These are phyloP conservation scores for Poeciliopsis presidionis DNA, from an alignment of 2,797 vertebrate species.

Conservation along the genomic window DNA sequence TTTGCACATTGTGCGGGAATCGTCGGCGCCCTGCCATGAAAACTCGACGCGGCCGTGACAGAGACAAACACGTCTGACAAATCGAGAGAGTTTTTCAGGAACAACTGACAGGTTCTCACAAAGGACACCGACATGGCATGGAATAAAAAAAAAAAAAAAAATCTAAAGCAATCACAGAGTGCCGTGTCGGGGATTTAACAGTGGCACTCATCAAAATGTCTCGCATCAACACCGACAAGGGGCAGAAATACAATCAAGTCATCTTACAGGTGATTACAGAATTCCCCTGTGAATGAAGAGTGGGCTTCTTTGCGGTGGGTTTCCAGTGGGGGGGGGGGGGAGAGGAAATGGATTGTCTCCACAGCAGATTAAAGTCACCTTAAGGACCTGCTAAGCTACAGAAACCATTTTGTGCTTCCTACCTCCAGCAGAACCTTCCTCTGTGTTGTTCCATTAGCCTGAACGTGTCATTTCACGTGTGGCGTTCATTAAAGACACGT, in stretches of 20 bases:
- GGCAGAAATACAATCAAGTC: slow-evolving; percentile 14
- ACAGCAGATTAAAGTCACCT: slow-evolving; percentile 59
- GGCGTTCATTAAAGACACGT: slow-evolving; percentile 47
- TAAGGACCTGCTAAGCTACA: slow-evolving; percentile 59
- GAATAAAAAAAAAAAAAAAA: too few relatives aligned
- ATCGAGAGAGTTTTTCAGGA: background rate
- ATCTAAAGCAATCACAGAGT: background rate
- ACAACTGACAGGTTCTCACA: background rate
- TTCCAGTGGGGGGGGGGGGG: slow-evolving; percentile 36
- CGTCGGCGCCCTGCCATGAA: slow-evolving; percentile 5
- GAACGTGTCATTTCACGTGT: slow-evolving; percentile 41
- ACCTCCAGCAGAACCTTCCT: slow-evolving; percentile 35
- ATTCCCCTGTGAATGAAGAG: slow-evolving; percentile 16
- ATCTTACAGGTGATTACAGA: slow-evolving; percentile 28
- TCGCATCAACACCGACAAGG: background rate
- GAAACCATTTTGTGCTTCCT: slow-evolving; percentile 60
- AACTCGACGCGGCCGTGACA: background rate
- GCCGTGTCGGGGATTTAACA: background rate
- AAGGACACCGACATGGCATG: background rate
- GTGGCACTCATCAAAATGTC: background rate
- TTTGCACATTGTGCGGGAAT: background rate
- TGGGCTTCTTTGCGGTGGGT: slow-evolving; percentile 33
- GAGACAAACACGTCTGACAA: background rate
- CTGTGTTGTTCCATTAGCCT: slow-evolving; percentile 53
- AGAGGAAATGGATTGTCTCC: slow-evolving; percentile 52